Evolutionary conservation across 2,113 vertebrate genomes (phyloP), one percentile per base, ranked within the genome.

Genomic region (Madoqua kirkii): DNA sequence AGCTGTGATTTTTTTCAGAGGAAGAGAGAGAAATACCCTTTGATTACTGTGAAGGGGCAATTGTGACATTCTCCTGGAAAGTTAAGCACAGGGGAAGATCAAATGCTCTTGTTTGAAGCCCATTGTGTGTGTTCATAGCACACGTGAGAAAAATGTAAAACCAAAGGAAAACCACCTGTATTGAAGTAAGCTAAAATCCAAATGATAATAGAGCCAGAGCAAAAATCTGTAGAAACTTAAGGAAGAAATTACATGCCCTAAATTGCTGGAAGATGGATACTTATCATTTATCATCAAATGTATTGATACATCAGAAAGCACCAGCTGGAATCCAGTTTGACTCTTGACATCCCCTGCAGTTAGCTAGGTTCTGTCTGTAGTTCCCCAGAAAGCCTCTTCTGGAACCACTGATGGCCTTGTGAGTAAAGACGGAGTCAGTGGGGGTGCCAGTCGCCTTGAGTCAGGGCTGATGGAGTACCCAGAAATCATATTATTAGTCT

Each of bases 21-120:
- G 62, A 92, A 93, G 74, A 64, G 94, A 87, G 57, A 60, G 93
- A 97, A 98, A 17, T 95, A 87, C 31, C n/a, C 67, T 97, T 97
- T 98, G 97, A 98, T 97, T 62, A 87, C 74, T 71, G 29, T 64
- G 93, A 94, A 89, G 89, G 97, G 97, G 95, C 98, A 98, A 78
- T 95, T 43, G 52, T 92, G 96, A 93, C 60, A 91, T 82, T 78
- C 96, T 74, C 43, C 67, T 91, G 95, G 82, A 96, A 97, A 94
- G 50, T 84, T 96, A 98, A 96, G 62, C 62, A 17, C 48, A 60
- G 84, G 54, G 81, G 94, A 71, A 98, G 94, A 98, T 98, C 95
- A 98, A 98, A 97, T 60, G 57, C 33, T 45, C 57, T 93, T 29
- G 89, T 96, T 95, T 64, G 85, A 98, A 97, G 81, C 81, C 57